Conservation (phyloP, 2,888 invertebrate species). For the Mechanitis messenoides region DNA sequence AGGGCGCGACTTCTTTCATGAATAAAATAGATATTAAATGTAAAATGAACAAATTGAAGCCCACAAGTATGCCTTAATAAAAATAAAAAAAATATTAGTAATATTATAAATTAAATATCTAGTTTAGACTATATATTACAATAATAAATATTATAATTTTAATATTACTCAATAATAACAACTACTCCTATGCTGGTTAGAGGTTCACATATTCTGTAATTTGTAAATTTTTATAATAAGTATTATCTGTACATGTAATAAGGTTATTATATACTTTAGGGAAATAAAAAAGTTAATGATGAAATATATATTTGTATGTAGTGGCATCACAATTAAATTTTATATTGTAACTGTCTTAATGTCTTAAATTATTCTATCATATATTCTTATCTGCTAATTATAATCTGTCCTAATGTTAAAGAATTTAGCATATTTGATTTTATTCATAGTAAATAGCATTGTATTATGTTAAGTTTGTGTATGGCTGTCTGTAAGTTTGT, state of each 20-base stretch:
- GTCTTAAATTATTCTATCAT: not conserved
- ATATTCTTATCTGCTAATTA: not conserved
- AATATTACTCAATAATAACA: slow-evolving; percentile 22
- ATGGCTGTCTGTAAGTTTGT: slow-evolving; percentile 4
- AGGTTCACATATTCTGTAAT: slow-evolving; percentile 69
- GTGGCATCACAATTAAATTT: not conserved
- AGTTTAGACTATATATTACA: slow-evolving; percentile 33
- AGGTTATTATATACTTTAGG: slow-evolving; percentile 16
- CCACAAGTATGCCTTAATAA: slow-evolving; percentile 53
- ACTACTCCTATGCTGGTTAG: slow-evolving; percentile 67
- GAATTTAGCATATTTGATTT: not conserved
- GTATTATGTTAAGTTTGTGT: not conserved
- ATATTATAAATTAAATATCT: slow-evolving; percentile 33
- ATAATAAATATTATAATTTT: slow-evolving; percentile 23
- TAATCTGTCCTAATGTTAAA: slow-evolving; percentile 1
- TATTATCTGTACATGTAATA: not conserved
- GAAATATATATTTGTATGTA: slow-evolving; percentile 9
- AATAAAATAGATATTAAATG: slow-evolving; percentile 13
- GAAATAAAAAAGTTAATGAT: slow-evolving; percentile 17
- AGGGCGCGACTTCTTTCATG: not conserved
- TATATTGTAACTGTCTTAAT: slow-evolving; percentile 2
- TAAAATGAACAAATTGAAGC: slow-evolving; percentile 25
- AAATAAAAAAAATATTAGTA: slow-evolving; percentile 18
- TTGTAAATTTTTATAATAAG: slow-evolving; percentile 47
- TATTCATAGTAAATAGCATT: not conserved